phyloP scores from a whole-genome alignment of 2,113 vertebrate genomes.

The Corvus moneduloides region DNA sequence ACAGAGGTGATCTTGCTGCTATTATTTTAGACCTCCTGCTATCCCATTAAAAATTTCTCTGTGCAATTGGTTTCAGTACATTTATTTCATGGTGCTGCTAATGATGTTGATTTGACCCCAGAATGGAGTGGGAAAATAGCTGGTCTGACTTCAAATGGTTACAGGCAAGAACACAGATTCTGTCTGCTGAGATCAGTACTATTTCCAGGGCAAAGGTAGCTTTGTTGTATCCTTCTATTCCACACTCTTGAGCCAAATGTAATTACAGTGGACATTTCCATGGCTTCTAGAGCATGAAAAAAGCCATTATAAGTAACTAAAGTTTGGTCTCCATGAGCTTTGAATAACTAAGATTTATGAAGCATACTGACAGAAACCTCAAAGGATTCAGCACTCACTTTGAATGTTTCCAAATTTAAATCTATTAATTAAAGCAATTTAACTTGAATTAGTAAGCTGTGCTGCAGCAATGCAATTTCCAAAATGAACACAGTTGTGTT shows the following conservation, averaged over 20 bases:
- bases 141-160: background rate
- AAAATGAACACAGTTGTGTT: background rate
- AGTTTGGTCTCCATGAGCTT: background rate
- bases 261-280: background rate
- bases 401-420: constrained; percentile 25
- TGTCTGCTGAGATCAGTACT: background rate
- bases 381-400: background rate
- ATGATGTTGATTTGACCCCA: background rate
- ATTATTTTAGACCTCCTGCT: background rate
- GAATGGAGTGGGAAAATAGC: background rate
- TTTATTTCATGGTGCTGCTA: background rate
- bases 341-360: background rate
- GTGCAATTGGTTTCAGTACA: background rate
- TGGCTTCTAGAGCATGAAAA: background rate
- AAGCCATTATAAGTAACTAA: background rate
- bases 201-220: background rate
- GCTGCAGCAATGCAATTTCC: background rate
- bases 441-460: constrained; percentile 32
- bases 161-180: background rate
- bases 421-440: constrained; percentile 36
- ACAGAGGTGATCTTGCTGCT: background rate
- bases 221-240: background rate
- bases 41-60: background rate
- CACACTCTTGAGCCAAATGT: background rate
- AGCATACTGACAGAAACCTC: background rate